A percentile compares a stretch with the other conserved stretches of the same genome.
These are phyloP conservation scores for Entomobrya multifasciata DNA, from an alignment of 2,888 invertebrate genomes.

Conservation along the genomic window DNA sequence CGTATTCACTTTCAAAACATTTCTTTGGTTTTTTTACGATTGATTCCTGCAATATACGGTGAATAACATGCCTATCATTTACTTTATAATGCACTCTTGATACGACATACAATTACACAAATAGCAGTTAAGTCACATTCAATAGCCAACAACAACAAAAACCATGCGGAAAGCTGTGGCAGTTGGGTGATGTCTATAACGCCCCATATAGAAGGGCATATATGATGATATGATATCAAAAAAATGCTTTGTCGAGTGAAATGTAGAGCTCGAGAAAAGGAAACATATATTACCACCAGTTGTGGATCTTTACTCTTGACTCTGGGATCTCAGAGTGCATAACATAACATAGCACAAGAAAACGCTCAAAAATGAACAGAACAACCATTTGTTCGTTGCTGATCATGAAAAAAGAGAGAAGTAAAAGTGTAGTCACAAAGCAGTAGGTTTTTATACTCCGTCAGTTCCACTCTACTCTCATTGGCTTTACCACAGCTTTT, in stretches of 20 bases:
- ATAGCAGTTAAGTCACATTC: background rate
- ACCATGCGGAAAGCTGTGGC: background rate
- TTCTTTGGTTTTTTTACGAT: background rate
- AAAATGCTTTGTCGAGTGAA: background rate
- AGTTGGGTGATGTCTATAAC: background rate
- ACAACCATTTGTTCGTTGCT: slow-evolving; percentile 16
- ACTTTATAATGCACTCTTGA: too few species aligned
- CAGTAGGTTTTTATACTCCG: slow-evolving; percentile 32
- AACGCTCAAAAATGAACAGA: too few species aligned
- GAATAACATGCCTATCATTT: too few species aligned
- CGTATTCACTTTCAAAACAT: slow-evolving; percentile 1
- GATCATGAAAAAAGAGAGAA: slow-evolving; percentile 17
- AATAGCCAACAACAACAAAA: slow-evolving; percentile 14
- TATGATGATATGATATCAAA: background rate
- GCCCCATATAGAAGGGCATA: background rate
- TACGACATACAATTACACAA: slow-evolving; percentile 12
- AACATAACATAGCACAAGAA: background rate
- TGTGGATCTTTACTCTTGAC: too few species aligned
- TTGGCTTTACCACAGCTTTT: background rate
- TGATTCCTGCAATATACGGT: too few species aligned
- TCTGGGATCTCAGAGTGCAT: background rate
- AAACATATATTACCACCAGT: background rate
- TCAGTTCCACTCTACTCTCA: slow-evolving; percentile 14
- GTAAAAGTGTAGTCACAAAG: too few species aligned
- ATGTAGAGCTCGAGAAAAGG: background rate